Percentiles rank a stretch among this genome's conserved stretches.
These are phyloP conservation scores for Cricetomys ansorgei DNA, from an alignment of 2,113 vertebrate species.

Conservation along the genomic window DNA sequence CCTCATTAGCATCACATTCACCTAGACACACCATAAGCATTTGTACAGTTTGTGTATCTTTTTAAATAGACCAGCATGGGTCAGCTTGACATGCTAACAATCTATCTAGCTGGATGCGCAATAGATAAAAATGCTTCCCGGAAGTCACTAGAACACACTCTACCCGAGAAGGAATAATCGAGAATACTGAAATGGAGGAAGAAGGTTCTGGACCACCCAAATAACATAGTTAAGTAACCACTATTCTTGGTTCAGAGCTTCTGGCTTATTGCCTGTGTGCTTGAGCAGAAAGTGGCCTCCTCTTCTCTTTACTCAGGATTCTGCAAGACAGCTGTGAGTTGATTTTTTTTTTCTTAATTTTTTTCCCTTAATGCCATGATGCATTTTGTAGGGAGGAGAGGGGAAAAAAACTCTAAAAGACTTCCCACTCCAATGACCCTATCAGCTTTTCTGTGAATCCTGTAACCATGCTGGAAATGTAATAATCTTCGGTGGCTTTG, in stretches of 20 bases:
- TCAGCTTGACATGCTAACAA: background rate
- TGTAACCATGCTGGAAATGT: slow-evolving; percentile 53
- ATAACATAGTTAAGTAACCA: background rate
- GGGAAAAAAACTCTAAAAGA: background rate
- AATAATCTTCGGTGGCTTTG: slow-evolving; percentile 17
- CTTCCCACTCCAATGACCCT: slow-evolving; percentile 59
- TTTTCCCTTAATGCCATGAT: background rate
- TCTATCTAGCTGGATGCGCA: background rate
- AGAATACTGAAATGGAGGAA: background rate
- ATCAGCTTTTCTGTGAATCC: slow-evolving; percentile 59
- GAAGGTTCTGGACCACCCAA: background rate
- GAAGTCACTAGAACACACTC: background rate
- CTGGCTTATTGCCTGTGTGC: background rate
- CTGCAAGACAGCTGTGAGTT: background rate
- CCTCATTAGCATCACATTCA: slow-evolving; percentile 54
- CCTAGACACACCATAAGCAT: slow-evolving; percentile 32
- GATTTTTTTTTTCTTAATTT: background rate
- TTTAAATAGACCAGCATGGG: slow-evolving; percentile 22
- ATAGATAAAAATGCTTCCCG: background rate
- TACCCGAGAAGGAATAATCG: background rate
- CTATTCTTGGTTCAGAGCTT: background rate
- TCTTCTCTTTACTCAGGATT: background rate
- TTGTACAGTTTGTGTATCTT: slow-evolving; percentile 38
- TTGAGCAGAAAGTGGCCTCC: background rate
- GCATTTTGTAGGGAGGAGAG: background rate